Evolutionary conservation across 2,888 invertebrate species (phyloP), one percentile per base, ranked within the genome.

Genomic region (Hydraecia micacea): DNA sequence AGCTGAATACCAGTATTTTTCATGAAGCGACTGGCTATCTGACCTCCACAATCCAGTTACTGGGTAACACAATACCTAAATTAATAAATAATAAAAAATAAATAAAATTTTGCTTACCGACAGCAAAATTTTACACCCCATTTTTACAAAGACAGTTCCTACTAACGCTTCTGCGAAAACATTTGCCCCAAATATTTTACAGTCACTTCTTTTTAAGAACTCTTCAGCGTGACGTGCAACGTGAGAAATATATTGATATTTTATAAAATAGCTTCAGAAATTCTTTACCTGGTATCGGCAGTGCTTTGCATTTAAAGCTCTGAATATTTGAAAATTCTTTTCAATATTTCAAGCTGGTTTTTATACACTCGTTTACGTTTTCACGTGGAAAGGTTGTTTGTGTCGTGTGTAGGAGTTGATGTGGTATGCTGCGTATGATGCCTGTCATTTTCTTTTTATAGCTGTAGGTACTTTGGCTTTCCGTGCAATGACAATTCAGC

Each of bases 281-380:
- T 78, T 46, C 70, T 65, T 71, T 52, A 58, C 55, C 32, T n/a
- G 28, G 62, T 76, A 81, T 68, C 72, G 76, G 46, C 42, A 66
- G 25, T 39, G 68, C 70, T 84, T 77, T 49, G 70, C 39, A 75
- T 85, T 72, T 72, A 39, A 39, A 83, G 58, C 39, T 18, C 60
- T 63, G 75, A 75, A 79, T 73, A 83, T 83, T 79, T 86, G 46
- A 75, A 75, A 83, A 71, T 86, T 58, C 60, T 46, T 67, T 86
- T 71, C 75, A 75, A 73, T 82, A 73, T 86, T 79, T 84, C 58
- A 82, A 67, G 65, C 36, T 36, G 49, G 25, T 66, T 62, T 68
- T 63, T 32, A 63, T 42, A 74, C 25, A 36, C 46, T 52, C 36
- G 21, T 70, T 79, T 70, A 66, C 42, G 62, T 69, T 70, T 77